Base-by-base conservation (phyloP, 2,888 invertebrate species). In the Cryptus armator region DNA sequence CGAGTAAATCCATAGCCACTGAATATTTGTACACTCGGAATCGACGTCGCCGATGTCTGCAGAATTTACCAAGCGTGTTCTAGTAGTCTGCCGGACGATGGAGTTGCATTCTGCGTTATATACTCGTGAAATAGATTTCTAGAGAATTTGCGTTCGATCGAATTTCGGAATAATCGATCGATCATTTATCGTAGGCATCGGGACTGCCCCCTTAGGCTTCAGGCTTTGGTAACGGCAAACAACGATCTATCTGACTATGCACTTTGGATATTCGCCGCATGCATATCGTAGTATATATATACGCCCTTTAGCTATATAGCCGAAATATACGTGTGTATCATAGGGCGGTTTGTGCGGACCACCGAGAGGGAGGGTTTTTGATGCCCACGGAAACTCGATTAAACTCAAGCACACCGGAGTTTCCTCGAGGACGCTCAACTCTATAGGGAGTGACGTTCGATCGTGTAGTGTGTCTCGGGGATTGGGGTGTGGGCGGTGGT, bases 301-400 rank as follows among this genome's bases (percentile, higher is more conserved):
- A 14, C 53, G 43, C 46, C 19, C 19, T 67, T 67, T 29, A 29
- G 29, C 32, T 48, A n/a, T 48, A 29, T 7, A 29, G 4, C 0
- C 62, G 32, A 62, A 32, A 48, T 48, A 46, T 68, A 56, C 44
- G 67, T 44, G 74, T 59, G 81, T 66, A 71, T 76, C 70, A 48
- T 66, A 19, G 24, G 48, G 16, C 67, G 64, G 80, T 44, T 64
- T 82, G 76, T 84, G 81, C 72, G 77, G 62, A 53, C 46, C 19
- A 79, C 74, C 48, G 19, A 12, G 32, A 24, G 67, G 72, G 64
- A 72, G 37, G 67, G 16, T 56, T 62, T 62, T 74, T 70, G 84
- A 81, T 81, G 79, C 85, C 77, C 84, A 77, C 79, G 86, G 86
- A 86, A 88, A 89, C 86, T 89, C 87, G 86, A 89, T 88, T 89